Evolutionary conservation across 2,888 invertebrate genomes (phyloP), one percentile per base, ranked within the genome.

Genomic region (Apotomis capreana): DNA sequence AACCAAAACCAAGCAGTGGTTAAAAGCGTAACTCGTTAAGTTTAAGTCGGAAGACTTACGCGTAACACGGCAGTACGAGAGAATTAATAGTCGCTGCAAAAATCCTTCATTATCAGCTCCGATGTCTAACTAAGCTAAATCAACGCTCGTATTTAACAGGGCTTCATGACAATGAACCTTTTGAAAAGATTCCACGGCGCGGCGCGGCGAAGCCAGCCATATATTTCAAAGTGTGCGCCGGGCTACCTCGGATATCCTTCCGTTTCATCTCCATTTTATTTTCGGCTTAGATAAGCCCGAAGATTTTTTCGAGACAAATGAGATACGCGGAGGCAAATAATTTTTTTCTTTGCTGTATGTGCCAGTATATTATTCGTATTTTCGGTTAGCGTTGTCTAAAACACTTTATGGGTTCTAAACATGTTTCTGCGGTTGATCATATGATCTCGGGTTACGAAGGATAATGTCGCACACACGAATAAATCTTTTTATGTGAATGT

Each of bases 241-340:
- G 80, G 83, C 78, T 84, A 84, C 86, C 84, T 85, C 80, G 79
- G 80, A 83, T 86, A 87, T 89, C 88, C 86, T 84, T 87, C 78
- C 86, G 84, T 87, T 90, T 86, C 84, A 87, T 89, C 87, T 89
- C 84, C 85, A 88, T 89, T 90, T 89, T 89, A 88, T 87, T 87
- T 85, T 86, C 81, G 81, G 84, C 85, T 85, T 83, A 86, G 85
- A 86, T 86, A 85, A 84, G 84, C 84, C 81, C 78, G 78, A 82
- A 84, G 84, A 82, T 83, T 84, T 86, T 84, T 87, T 81, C 79
- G 78, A 82, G 84, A 87, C 82, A 87, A 87, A 87, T 87, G 84
- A 83, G 81, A 83, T 83, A 81, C 79, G 78, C 76, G 76, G 75
- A 70, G 78, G 75, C 75, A 79, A 81, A 80, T 81, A 82, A 80